Conservation (phyloP, 1,140 invertebrate genomes). For the Battus philenor region DNA sequence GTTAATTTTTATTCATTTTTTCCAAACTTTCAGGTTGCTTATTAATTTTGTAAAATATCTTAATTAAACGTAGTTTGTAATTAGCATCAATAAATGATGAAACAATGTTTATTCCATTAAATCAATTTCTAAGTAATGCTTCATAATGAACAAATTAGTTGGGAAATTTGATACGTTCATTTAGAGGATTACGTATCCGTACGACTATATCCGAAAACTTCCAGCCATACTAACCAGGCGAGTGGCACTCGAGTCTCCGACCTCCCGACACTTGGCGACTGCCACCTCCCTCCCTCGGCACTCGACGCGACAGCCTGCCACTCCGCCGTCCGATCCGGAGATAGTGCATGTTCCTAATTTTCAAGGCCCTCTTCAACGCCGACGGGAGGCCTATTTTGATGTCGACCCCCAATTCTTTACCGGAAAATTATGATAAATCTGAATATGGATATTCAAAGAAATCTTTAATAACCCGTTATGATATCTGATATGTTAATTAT, state of each 20-base stretch:
- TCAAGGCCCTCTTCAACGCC: conserved; percentile 9
- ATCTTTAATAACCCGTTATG: too few species aligned
- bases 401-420: conserved; percentile 2
- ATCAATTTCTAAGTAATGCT: too few species aligned
- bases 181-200: background rate
- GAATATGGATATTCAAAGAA: background rate
- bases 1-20: too few species aligned
- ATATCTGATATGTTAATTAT: too few species aligned
- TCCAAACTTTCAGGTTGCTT: too few species aligned
- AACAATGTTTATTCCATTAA: too few species aligned
- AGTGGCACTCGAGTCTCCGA: conserved; percentile 4
- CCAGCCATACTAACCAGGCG: background rate
- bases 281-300: background rate
- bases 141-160: too few species aligned
- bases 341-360: conserved; percentile 42
- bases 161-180: too few species aligned
- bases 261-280: conserved; percentile 8
- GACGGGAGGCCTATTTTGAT: conserved; percentile 6
- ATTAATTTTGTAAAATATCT: too few species aligned
- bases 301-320: conserved; percentile 15
- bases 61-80: too few species aligned
- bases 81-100: too few species aligned
- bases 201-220: background rate
- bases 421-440: conserved; percentile 8
- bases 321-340: conserved; percentile 24